Conservation (phyloP, 92 coral and sea anemone species). For the Chrysogorgia sp. region DNA sequence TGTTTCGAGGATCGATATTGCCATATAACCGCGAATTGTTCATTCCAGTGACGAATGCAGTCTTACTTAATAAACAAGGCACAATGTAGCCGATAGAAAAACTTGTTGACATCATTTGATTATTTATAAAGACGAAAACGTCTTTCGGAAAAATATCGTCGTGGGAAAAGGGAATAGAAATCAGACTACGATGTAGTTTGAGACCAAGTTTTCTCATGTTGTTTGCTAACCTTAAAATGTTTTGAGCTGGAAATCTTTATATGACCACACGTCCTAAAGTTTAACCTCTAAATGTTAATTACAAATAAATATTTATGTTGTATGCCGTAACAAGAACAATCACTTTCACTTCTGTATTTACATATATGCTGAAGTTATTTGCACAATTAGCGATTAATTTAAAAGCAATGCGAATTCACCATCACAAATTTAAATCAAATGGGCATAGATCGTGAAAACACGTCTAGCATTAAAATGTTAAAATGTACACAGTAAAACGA, state of each 20-base stretch:
- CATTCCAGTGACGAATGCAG: background rate
- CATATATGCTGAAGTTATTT: too few species aligned
- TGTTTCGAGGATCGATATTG: background rate
- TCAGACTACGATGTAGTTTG: slow-evolving; percentile 1
- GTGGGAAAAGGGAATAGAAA: slow-evolving; percentile 2
- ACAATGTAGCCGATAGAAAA: slow-evolving; percentile 7
- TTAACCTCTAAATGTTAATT: background rate
- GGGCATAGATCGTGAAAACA: too few species aligned
- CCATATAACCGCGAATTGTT: background rate
- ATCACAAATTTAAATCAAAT: too few species aligned
- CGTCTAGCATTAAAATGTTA: too few species aligned
- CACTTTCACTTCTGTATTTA: too few species aligned
- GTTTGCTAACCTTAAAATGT: background rate
- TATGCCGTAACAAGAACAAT: too few species aligned
- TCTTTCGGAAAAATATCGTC: background rate
- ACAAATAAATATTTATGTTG: background rate
- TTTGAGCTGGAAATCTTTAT: background rate
- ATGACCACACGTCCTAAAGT: background rate
- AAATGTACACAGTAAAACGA: too few species aligned
- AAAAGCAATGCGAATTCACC: too few species aligned
- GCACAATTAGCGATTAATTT: too few species aligned
- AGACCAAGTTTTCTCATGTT: slow-evolving; percentile 20
- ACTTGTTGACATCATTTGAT: background rate
- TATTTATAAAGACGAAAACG: background rate
- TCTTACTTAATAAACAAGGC: background rate